These are phyloP conservation scores for Bombus terrestris DNA, from an alignment of 1,140 invertebrate genomes.

Conservation along the genomic window DNA sequence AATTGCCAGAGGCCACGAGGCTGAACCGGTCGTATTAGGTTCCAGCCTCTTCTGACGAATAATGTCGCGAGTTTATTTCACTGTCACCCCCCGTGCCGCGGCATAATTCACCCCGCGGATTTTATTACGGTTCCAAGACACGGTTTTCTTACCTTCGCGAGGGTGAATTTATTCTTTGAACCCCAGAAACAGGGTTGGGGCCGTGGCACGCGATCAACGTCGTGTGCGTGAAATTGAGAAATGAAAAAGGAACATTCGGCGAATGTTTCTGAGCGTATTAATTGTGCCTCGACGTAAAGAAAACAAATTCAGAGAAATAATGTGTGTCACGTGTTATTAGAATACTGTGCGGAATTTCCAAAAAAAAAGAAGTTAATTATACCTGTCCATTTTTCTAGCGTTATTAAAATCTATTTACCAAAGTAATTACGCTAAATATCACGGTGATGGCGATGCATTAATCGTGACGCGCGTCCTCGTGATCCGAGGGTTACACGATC, in stretches of 20 bases:
- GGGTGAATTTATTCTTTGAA: slow-evolving; percentile 36
- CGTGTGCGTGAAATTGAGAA: not conserved
- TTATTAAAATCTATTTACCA: not conserved
- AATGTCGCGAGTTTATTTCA: slow-evolving; percentile 47
- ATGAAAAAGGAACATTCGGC: not conserved
- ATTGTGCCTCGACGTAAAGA: not conserved
- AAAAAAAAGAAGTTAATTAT: not conserved
- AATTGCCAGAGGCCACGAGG: slow-evolving; percentile 17
- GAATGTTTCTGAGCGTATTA: not conserved
- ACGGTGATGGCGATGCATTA: not conserved
- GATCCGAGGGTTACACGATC: not conserved
- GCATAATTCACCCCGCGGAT: slow-evolving; percentile 45
- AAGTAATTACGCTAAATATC: not conserved
- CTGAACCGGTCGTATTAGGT: slow-evolving; percentile 49
- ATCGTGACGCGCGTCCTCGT: not conserved
- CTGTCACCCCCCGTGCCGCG: slow-evolving; percentile 3
- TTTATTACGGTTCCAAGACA: slow-evolving; percentile 45
- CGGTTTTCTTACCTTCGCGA: slow-evolving; percentile 20
- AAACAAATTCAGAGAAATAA: not conserved
- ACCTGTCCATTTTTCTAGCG: no score
- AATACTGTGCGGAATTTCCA: no score
- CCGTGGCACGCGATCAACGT: slow-evolving; percentile 37
- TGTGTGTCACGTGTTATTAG: no score
- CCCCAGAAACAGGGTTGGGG: not conserved
- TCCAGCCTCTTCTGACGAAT: slow-evolving; percentile 44